Base-by-base conservation (phyloP, 2,113 vertebrate genomes). In the Xenus cinereus region DNA sequence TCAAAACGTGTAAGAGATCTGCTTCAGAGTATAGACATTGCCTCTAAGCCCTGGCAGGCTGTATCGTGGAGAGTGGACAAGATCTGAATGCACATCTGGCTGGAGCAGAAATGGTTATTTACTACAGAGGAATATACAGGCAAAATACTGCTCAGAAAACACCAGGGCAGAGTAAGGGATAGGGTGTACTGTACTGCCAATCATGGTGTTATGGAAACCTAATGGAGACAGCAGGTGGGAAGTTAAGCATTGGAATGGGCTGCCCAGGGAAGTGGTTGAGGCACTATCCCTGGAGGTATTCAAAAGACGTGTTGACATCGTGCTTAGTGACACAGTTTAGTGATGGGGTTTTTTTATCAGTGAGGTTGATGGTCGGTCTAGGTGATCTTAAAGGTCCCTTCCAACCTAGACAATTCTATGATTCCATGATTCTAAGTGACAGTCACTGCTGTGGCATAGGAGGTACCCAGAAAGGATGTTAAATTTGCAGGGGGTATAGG, bases 181-280 rank as follows among this genome's bases (percentile, higher is more conserved):
- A 59, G 15, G 9, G 9, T 81, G 30, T 26, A 51, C 17, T 81
- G 30, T 26, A 51, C 17, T 72, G 60, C 20, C 68, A 78, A 7
- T 23, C 2, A 3, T 0, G 2, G 8, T 24, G 28, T 28, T 50
- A 48, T 1, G 3, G 39, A 78, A 45, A 87, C 14, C 6, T 56
- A 24, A 66, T 3, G 20, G 35, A 48, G 53, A 64, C 63, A 56
- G 13, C 1, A 1, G 35, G 12, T 35, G 26, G 26, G n/a, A 81
- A 83, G 22, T 48, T 48, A 48, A 48, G 48, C 48, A 11, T 48
- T 48, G 48, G 48, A 48, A 48, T 48, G 22, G 48, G 48, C 48
- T 48, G 12, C 48, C 48, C 48, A 48, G 48, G 48, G 48, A 48
- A 23, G 22, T 23, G 11, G 48, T 23, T 48, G 22, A 23, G 48